phyloP scores from a whole-genome alignment of 2,797 vertebrate genomes.

The Cynodonichthys magdalenae region DNA sequence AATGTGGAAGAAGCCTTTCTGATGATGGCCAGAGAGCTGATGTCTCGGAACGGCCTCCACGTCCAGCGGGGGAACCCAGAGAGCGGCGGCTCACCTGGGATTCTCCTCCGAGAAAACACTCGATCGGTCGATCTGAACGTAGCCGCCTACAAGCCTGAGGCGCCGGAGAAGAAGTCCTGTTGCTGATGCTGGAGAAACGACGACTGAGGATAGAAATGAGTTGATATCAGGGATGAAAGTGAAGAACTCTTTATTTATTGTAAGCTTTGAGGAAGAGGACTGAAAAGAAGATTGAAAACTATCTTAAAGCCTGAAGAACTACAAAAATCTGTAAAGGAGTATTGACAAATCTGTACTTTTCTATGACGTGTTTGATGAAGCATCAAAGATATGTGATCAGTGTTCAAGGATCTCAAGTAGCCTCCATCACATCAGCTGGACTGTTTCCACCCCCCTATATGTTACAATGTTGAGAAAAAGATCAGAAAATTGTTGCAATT shows the following conservation, averaged over 20 bases:
- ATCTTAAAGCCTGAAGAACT: too few relatives aligned
- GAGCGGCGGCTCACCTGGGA: background rate
- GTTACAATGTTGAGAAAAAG: too few relatives aligned
- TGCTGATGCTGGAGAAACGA: slow-evolving; percentile 56
- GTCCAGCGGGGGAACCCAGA: slow-evolving; percentile 47
- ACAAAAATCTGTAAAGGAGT: too few relatives aligned
- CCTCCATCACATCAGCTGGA: slow-evolving; percentile 2
- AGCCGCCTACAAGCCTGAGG: slow-evolving; percentile 4
- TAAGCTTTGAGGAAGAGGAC: slow-evolving; percentile 1
- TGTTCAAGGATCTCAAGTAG: slow-evolving; percentile 12
- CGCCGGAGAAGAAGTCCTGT: slow-evolving; percentile 69
- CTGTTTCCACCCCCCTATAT: background rate
- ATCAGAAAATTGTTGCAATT: too few relatives aligned
- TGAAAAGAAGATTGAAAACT: background rate
- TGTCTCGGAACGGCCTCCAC: slow-evolving; percentile 68
- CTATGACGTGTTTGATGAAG: background rate
- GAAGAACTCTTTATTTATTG: slow-evolving; percentile 1
- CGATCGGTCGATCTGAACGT: slow-evolving; percentile 28
- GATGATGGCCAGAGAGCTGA: slow-evolving; percentile 76
- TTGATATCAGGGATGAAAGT: background rate
- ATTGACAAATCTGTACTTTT: background rate
- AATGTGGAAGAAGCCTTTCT: slow-evolving; percentile 76
- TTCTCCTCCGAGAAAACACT: slow-evolving; percentile 66
- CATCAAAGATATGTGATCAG: slow-evolving; percentile 22
- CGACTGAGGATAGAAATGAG: background rate